Base-by-base conservation (phyloP, 1,140 invertebrate species). In the Tetragnatha versicolor region DNA sequence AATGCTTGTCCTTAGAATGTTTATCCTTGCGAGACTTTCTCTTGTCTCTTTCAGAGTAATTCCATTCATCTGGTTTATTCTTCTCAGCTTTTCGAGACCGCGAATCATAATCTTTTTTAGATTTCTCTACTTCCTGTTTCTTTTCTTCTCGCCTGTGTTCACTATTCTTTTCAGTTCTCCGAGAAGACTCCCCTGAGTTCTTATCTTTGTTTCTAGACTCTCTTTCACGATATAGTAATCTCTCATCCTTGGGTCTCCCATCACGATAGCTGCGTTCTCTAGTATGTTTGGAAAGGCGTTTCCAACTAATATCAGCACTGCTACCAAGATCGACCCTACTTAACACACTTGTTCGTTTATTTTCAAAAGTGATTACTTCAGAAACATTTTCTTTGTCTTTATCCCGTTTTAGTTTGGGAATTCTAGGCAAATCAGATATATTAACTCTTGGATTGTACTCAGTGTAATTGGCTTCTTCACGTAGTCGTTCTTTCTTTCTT, bases 241-340 rank as follows among this genome's bases (percentile, higher is more conserved):
- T 78, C 51, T 83, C 83, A 37, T 84, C 81, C 80, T 84, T 84
- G 20, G 83, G 82, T 72, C 84, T 90, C 55, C 92, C 91, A 49
- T 92, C 92, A 0, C 94, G 88, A 83, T 95, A 96, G 82, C 93
- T 94, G 66, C 93, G 86, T 80, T 93, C 93, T 83, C 93, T 94
- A 6, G 90, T 91, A 81, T 86, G 91, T 83, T 92, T 94, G 10
- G 92, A 92, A 1, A 93, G 86, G 84, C 94, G 94, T 82, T 94
- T 95, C 87, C 94, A 96, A 20, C 70, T 66, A 9, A 81, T 80
- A 66, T 81, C 81, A 25, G 10, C 33, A 27, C 20, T 25, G 4
- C 27, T 27, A 10, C 72, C 80, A 51, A 63, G 37, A 80, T 81
- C 81, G 27, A 81, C 58, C 37, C 79, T 47, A 33, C 70, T 49